phyloP scores from a whole-genome alignment of 2,797 vertebrate species.

The Acridotheres tristis region DNA sequence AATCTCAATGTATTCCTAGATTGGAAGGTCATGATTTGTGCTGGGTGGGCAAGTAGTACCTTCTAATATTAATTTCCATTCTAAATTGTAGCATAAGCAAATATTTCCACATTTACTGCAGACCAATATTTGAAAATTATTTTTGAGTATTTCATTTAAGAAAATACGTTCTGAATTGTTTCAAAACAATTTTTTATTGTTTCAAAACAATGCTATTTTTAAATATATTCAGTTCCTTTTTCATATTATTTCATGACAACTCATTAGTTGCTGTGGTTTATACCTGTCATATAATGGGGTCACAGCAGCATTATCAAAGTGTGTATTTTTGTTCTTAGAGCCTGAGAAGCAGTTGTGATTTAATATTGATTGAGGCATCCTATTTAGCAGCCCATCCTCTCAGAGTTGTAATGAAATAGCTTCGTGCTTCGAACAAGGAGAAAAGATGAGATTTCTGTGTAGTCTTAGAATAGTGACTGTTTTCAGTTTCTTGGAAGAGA shows the following conservation, averaged over 20 bases:
- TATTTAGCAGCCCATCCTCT: constrained; percentile 28
- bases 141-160: background rate
- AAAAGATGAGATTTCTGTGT: constrained; percentile 4
- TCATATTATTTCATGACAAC: constrained; percentile 1
- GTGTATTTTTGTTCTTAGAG: constrained; percentile 23
- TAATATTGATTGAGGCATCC: constrained; percentile 37
- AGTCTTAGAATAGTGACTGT: background rate
- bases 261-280: background rate
- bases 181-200: background rate
- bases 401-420: background rate
- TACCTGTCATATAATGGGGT: constrained; percentile 37
- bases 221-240: background rate
- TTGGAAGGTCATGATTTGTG: background rate
- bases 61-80: background rate
- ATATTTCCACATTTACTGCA: background rate
- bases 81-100: background rate
- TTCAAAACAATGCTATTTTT: constrained; percentile 12
- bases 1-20: background rate
- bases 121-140: background rate
- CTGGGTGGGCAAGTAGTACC: background rate
- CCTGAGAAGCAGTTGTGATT: constrained; percentile 25
- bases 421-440: background rate
- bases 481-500: constrained; percentile 13
- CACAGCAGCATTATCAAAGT: constrained; percentile 34
- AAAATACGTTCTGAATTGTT: background rate